Conservation (phyloP, 2,797 vertebrate genomes). For the Tokudaia tokunoshimensis region DNA sequence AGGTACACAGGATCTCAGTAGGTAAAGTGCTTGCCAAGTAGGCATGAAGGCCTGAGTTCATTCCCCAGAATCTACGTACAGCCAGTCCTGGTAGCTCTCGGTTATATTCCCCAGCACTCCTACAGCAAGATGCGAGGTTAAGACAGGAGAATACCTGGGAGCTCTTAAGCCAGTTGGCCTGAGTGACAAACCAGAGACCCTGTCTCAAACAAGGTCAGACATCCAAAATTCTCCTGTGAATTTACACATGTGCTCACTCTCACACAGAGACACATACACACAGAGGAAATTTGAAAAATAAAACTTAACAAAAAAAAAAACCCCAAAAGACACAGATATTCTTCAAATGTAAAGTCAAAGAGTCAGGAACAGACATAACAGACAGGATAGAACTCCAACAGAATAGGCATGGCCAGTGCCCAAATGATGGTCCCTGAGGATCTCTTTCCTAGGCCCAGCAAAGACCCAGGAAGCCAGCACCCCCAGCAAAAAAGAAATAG, state of each 20-base stretch:
- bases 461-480: not conserved
- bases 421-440: constrained; percentile 34
- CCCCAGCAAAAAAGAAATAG: constrained; percentile 42
- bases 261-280: not conserved
- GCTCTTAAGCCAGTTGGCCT: not conserved
- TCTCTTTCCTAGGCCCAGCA: not conserved
- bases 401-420: constrained; percentile 35
- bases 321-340: not conserved
- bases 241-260: not conserved
- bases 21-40: not conserved
- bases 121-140: not conserved
- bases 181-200: not conserved
- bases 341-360: not conserved
- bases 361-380: constrained; percentile 73
- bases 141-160: not conserved
- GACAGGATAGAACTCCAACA: constrained; percentile 75
- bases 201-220: not conserved
- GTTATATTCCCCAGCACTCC: not conserved
- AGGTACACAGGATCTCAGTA: constrained; percentile 1
- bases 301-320: not conserved
- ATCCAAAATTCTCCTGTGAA: not conserved
- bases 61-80: not conserved
- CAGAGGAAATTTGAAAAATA: not conserved
- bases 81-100: not conserved
- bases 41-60: not conserved